A percentile compares a stretch with the other conserved stretches of the same genome.
Conservation (phyloP, 2,888 invertebrate genomes). For the Rhaphigaster nebulosa region DNA sequence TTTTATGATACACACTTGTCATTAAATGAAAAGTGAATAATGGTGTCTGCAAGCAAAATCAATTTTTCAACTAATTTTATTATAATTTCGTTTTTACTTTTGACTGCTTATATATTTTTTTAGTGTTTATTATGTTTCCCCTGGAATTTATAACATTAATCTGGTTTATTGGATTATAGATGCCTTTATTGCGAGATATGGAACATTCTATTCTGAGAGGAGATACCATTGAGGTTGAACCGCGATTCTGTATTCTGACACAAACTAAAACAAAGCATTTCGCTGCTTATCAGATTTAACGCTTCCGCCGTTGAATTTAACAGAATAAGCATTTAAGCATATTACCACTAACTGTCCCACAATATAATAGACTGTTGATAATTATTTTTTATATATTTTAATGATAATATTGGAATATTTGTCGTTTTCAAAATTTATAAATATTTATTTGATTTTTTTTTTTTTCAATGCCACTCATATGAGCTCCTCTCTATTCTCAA, state of each 20-base stretch:
- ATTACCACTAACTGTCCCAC: neutral
- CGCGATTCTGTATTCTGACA: neutral
- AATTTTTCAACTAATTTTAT: too few species aligned
- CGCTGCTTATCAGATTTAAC: conserved; percentile 24
- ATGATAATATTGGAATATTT: neutral
- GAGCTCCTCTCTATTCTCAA: too few species aligned
- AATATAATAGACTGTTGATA: neutral
- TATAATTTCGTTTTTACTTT: too few species aligned
- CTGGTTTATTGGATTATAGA: conserved; percentile 3
- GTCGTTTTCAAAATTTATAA: too few species aligned
- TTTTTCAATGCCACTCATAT: too few species aligned
- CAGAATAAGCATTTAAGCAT: conserved; percentile 4
- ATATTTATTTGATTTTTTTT: too few species aligned
- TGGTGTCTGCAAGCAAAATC: too few species aligned
- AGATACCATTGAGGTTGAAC: neutral
- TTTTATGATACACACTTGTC: too few species aligned
- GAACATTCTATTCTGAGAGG: neutral
- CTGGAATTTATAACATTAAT: neutral
- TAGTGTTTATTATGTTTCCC: neutral
- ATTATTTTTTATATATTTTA: neutral
- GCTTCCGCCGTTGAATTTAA: conserved; percentile 22
- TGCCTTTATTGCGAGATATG: neutral
- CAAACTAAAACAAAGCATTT: conserved; percentile 42
- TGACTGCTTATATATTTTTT: neutral
- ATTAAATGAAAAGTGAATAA: too few species aligned